Base-by-base conservation (phyloP, 2,113 vertebrate species). In the Strix uralensis region DNA sequence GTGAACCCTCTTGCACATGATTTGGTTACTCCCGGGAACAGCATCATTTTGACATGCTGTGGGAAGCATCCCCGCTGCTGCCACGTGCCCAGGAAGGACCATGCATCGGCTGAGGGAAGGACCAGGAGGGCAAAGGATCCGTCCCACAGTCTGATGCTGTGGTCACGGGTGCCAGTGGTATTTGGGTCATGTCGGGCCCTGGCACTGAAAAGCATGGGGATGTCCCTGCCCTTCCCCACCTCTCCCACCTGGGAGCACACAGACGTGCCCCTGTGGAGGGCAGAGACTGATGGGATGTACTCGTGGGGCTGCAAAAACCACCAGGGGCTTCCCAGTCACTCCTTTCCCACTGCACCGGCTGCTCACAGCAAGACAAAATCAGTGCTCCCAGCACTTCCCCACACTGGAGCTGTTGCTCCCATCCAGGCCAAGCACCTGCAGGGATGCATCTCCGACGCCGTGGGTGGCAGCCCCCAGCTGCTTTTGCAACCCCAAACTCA, bases 11-110 rank as follows among this genome's bases (percentile, higher is more conserved):
- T 66, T 18, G 82, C 63, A 29, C 4, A 5, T 5, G 7, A 5
- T 38, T 71, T 4, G 0, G 38, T 36, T 72, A 11, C 83, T 54
- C 34, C 47, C 2, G 1, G 55, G 83, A 69, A 4, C 1, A 0
- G 57, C 25, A 19, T 13, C 3, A 0, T 57, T 27, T 62, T 0
- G 5, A 25, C 16, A 17, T 1, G 1, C n/a, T 6, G 7, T 3
- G 40, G 47, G 54, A 47, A 65, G 11, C 49, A 29, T 62, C 59
- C 23, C 4, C 8, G 15, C 30, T 22, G 22, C 36, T 2, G 38
- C 51, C 22, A 3, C 12, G 2, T 30, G 79, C 47, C 20, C 44
- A 2, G 36, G 17, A 51, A 13, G 32, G 12, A 47, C 5, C 27
- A 0, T 8, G 67, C 11, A 15, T 5, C 1, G 0, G 30, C 26